Evolutionary conservation across 2,888 invertebrate species (phyloP), one percentile per base, ranked within the genome.

Genomic region (Desoria tigrina): DNA sequence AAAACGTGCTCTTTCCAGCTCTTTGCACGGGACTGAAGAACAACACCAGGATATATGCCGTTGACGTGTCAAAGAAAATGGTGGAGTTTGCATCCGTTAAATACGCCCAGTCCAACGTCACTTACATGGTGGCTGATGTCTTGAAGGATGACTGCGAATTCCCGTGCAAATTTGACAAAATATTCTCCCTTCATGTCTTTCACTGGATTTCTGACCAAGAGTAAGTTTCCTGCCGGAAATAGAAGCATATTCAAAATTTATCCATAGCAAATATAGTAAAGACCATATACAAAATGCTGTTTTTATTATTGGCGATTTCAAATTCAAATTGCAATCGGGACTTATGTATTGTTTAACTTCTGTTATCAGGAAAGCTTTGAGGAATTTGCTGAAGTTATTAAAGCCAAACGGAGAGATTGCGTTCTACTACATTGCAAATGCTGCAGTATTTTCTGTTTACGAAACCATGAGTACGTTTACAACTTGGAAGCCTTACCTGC

Each of bases 51-150:
- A 28, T 76, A 2, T 71, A 75, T 42, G 76, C 72, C 2, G 65
- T 74, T 39, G 76, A 76, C 63, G 68, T 76, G 21, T 75, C 76
- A 9, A 67, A 71, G 57, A 72, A 73, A 57, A 76, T 76, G 76
- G 67, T 76, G 56, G 71, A 75, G 50, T 76, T 73, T 68, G 76
- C 76, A 2, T 68, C 71, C 9, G 26, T 61, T 21, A 74, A 71
- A 53, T 75, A 76, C 49, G 56, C 53, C n/a, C 68, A 75, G 51
- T 71, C 74, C 0, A 65, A 74, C 27, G 69, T 76, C 18, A 71
- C 72, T 21, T 76, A 76, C 66, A 69, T 70, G 61, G 70, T 73
- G 14, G 72, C 71, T 21, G 76, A 76, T 51, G 63, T 76, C 23
- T 71, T 72, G 70, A 74, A 75, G 49, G 74, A 72, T 21, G 68